These are phyloP conservation scores for Lasiommata megera DNA, from an alignment of 2,888 invertebrate genomes.

Conservation along the genomic window DNA sequence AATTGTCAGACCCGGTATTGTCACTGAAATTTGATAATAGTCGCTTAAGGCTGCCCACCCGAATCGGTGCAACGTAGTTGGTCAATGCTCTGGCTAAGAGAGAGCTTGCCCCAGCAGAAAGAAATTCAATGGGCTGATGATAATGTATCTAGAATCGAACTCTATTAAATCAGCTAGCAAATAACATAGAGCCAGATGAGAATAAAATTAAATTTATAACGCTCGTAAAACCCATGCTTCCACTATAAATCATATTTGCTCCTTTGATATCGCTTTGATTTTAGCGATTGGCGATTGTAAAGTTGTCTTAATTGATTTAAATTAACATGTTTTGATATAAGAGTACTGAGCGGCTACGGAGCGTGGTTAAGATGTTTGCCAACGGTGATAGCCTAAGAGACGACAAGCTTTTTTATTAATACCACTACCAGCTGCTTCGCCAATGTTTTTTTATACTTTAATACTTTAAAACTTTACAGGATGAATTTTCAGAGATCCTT, in stretches of 20 bases:
- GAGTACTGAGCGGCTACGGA: conserved; percentile 43
- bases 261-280: conserved; percentile 31
- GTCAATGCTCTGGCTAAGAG: no score
- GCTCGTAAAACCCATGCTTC: conserved; percentile 28
- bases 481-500: no score
- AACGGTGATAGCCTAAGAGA: conserved; percentile 38
- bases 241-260: conserved; percentile 26
- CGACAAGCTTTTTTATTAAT: neutral
- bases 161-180: conserved; percentile 18
- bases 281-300: conserved; percentile 33
- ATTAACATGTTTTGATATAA: conserved; percentile 54
- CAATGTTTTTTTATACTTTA: neutral
- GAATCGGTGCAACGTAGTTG: no score
- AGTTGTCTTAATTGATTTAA: conserved; percentile 46
- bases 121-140: no score
- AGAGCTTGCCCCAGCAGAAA: no score
- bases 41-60: no score
- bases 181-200: conserved; percentile 22
- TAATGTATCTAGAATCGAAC: conserved; percentile 11
- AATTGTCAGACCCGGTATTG: no score
- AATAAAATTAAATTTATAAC: conserved; percentile 29
- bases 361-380: conserved; percentile 65
- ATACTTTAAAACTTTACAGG: no score
- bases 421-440: no score
- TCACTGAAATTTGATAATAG: no score